Base-by-base conservation (phyloP, 2,888 invertebrate species). In the Eulithis testata region DNA sequence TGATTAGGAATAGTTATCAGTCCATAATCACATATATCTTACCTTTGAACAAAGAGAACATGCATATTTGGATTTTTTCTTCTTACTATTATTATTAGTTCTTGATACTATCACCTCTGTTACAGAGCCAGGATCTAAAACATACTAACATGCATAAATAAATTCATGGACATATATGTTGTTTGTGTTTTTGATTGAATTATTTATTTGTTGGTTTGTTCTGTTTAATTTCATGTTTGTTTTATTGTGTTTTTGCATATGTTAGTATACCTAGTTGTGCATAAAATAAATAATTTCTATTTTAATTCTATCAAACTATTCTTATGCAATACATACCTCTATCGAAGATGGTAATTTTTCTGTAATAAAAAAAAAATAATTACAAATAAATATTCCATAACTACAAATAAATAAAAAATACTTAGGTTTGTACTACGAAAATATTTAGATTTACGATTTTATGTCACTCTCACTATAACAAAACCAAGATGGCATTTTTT, bases 331-430 rank as follows among this genome's bases (percentile, higher is more conserved):
- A 65, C 76, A 68, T 69, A 81, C 82, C 73, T 55, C 63, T 73
- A 36, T 69, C 62, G 53, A 61, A 59, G n/a, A 69, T 52, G 36
- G 68, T 63, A 12, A 64, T 72, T 65, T 67, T 73, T 59, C 81
- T 81, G 80, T 58, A 82, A 81, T 12, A 27, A 49, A 53, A 52
- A 68, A 65, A 40, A 60, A 45, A 37, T 8, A 11, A 49, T 14
- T 57, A 49, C 27, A n/a, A 43, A 40, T 43, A 40, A 43, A 50
- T 40, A 1, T 40, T 27, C 27, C 44, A 52, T 2, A 11, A 47
- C 27, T 40, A 40, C 1, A 5, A 31, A 31, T 31, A 0, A 31
- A 31, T 3, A 31, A 31, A 5, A 31, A 31, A 31, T 2, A 31
- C 6, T 31, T 31, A 21, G 21, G 31, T 31, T 31, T 31, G 21